These are phyloP conservation scores for Echinarachnius parma DNA, from an alignment of 53 echinoderm and acorn worm species.

Conservation along the genomic window DNA sequence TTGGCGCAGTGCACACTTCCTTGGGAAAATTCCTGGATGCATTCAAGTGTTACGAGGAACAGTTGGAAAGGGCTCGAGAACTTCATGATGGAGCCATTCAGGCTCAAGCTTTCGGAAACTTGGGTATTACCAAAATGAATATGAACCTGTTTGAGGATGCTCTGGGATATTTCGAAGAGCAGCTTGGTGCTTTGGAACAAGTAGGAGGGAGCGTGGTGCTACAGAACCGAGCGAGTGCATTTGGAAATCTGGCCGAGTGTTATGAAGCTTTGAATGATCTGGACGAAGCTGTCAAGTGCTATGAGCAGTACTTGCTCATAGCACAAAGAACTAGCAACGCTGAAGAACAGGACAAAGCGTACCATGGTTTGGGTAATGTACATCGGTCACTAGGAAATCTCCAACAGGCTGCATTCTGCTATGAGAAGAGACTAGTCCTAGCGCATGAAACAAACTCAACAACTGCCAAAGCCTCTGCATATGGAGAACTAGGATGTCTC, in stretches of 20 bases:
- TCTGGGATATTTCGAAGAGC: conserved; percentile 94
- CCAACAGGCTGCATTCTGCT: conserved; percentile 94
- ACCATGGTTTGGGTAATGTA: conserved; percentile 89
- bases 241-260: conserved; percentile 91
- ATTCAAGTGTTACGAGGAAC: conserved; percentile 96
- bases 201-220: conserved; percentile 77
- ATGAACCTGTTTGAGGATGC: conserved; percentile 98
- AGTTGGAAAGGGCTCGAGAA: conserved; percentile 80
- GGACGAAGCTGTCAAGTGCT: conserved; percentile 91
- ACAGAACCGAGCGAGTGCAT: conserved; percentile 86
- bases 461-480: conserved; percentile 83
- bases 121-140: conserved; percentile 98
- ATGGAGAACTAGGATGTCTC: conserved; percentile 92
- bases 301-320: conserved; percentile 84
- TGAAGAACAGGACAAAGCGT: conserved; percentile 90
- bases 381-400: conserved; percentile 87
- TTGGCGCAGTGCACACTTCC: conserved; percentile 90
- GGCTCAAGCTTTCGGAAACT: conserved; percentile 93
- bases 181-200: conserved; percentile 83
- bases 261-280: conserved; percentile 91
- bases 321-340: conserved; percentile 82
- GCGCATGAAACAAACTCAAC: conserved; percentile 91
- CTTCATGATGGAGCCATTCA: conserved; percentile 77
- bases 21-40: conserved; percentile 88
- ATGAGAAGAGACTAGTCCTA: conserved; percentile 88